Evolutionary conservation across 2,113 vertebrate species (phyloP), one percentile per base, ranked within the genome.

Genomic region (Gymnorhina tibicen): DNA sequence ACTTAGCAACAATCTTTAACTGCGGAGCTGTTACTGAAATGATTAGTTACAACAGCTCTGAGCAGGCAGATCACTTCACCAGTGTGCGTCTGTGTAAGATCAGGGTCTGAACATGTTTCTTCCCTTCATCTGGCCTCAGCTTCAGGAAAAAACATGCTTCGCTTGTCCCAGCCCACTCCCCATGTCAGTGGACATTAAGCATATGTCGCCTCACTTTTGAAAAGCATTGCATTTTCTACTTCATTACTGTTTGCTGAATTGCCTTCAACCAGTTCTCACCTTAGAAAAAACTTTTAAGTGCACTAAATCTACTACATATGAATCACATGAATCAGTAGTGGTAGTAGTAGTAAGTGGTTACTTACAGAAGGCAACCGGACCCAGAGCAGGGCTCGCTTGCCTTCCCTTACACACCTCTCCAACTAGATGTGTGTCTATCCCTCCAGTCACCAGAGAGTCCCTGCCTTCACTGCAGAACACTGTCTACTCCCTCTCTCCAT

Each of bases 111-210:
- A 72, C 56, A 69, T 4, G 1, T 72, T 91, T 84, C 50, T 92
- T 80, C 85, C 93, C 79, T 90, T 83, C 46, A 58, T 90, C 91
- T 90, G 92, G 85, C 95, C 93, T 87, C 91, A 83, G 63, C 33
- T 87, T 55, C 90, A 93, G 78, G 33, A 88, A 83, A 73, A 82
- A 87, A 84, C 78, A 63, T 5, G 39, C 47, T 85, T 55, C 7
- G 2, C 44, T 55, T 30, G 1, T 55, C 69, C 74, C 39, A 94
- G 42, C 76, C 50, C 15, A 4, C 66, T 92, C 74, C 60, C 15
- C 47, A 69, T 18, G 86, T 92, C 95, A 92, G 56, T 9, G 47
- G 91, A 96, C 46, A 75, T 68, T 81, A 94, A 91, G 79, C 92
- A 94, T 33, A 83, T 73, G 60, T 79, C 0, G 0, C 79, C 82